Base-by-base conservation (phyloP, 2,888 invertebrate species). In the Stenodema calcarata region DNA sequence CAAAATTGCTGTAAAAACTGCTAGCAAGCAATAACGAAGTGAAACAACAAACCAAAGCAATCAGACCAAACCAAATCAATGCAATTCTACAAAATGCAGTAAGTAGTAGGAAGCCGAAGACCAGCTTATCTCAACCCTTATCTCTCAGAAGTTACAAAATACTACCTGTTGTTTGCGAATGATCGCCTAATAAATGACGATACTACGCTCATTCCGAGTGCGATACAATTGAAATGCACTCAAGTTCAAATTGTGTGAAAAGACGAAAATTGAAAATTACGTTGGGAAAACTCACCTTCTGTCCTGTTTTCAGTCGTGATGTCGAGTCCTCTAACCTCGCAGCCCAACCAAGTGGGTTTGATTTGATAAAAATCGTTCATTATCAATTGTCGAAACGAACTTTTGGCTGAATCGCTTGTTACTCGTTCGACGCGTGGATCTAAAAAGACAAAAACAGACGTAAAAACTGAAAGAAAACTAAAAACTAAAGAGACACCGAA, bases 301-400 rank as follows among this genome's bases (percentile, higher is more conserved):
- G 89, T 89, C 75, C 90, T 87, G 83, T 89, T 89, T 89, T 90
- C 90, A 23, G 89, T 89, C 83, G 89, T 89, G 62, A 90, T 88
- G 88, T 90, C 89, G 18, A 90, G 70, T 18, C 90, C 90, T 78
- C 89, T 87, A 14, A 90, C 89, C 88, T 89, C 90, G 87, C 89
- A 89, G 12, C 90, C 90, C 62, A 90, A 84, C 88, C 90, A 86
- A 28, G 89, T 89, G 0, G 89, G 89, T 30, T 84, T 81, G 79
- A 89, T 81, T 83, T 89, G 81, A 86, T 90, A 90, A 87, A 80
- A 80, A 23, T 62, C 62, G 16, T 27, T 28, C 47, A 27, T 18
- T 16, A 50, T 16, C n/a, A 50, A 18, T 35, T 80, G 30, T 1
- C 3, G 27, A 50, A 54, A 50, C 44, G n/a, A 23, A 0, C 0